A percentile compares a stretch with the other conserved stretches of the same genome.
These are phyloP conservation scores for Zaprionus camerounensis DNA, from an alignment of 1,140 invertebrate genomes.

Conservation along the genomic window DNA sequence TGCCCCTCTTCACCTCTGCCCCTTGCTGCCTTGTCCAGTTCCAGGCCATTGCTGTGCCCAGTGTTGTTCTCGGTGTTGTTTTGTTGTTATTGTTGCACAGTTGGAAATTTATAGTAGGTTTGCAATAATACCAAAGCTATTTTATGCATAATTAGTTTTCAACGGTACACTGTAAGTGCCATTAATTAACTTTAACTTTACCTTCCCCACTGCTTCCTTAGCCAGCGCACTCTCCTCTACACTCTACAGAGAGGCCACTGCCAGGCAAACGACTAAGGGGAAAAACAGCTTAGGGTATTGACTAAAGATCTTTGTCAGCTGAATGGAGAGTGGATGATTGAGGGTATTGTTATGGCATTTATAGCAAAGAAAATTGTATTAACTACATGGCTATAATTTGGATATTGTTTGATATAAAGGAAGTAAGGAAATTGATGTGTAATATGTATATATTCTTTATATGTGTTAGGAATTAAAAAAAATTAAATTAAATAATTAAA, in stretches of 20 bases:
- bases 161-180: conserved; percentile 72
- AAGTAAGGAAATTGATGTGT: too few relatives aligned
- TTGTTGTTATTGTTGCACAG: conserved; percentile 70
- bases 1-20: background rate
- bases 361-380: background rate
- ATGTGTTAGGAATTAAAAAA: too few relatives aligned
- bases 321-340: background rate
- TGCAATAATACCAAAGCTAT: conserved; percentile 76
- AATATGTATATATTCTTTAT: too few relatives aligned
- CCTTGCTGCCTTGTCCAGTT: background rate
- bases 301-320: background rate
- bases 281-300: conserved; percentile 1
- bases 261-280: background rate
- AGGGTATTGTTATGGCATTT: background rate
- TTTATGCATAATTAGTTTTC: conserved; percentile 83
- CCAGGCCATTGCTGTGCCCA: conserved; percentile 29
- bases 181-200: conserved; percentile 72
- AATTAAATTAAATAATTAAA: too few relatives aligned
- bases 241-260: background rate
- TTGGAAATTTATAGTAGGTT: conserved; percentile 78
- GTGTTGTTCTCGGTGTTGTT: conserved; percentile 72
- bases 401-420: background rate
- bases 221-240: too few relatives aligned
- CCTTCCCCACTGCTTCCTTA: background rate
- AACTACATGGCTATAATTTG: background rate